A percentile compares a stretch with the other conserved stretches of the same genome.
Evolutionary conservation across 2,113 vertebrate species (phyloP).

Genomic region (Sigmodon hispidus): DNA sequence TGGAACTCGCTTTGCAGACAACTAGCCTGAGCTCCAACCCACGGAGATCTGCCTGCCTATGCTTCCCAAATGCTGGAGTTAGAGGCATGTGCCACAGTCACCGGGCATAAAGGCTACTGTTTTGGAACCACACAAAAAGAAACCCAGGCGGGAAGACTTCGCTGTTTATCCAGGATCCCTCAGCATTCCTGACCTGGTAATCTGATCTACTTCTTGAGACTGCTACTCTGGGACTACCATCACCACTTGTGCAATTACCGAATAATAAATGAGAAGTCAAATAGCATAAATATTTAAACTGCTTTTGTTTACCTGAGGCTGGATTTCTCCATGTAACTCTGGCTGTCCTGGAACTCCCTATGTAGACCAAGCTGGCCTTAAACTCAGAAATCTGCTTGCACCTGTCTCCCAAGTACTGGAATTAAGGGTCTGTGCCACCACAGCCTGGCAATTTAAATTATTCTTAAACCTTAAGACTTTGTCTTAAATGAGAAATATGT

Average conservation of each 20-base stretch:
- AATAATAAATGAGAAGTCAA: background rate
- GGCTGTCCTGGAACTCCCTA: too few relatives aligned
- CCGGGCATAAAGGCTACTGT: too few relatives aligned
- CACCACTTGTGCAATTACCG: background rate
- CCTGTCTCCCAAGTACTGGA: background rate
- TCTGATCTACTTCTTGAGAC: too few relatives aligned
- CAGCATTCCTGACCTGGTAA: too few relatives aligned
- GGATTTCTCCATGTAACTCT: background rate
- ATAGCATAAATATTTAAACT: background rate
- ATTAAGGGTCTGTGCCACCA: background rate
- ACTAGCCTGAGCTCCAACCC: too few relatives aligned
- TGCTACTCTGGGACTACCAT: background rate
- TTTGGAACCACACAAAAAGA: background rate
- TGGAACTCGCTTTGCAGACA: too few relatives aligned
- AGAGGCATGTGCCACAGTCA: background rate
- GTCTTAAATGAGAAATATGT: background rate
- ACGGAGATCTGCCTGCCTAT: background rate
- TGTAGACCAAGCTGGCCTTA: background rate
- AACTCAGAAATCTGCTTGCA: background rate
- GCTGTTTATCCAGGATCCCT: background rate
- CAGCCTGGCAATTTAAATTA: background rate
- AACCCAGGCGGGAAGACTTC: background rate
- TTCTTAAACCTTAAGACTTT: background rate
- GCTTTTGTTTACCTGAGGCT: background rate
- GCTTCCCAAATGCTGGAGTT: background rate